phyloP scores from a whole-genome alignment of 2,113 vertebrate species.

The Monarcha castaneiventris region DNA sequence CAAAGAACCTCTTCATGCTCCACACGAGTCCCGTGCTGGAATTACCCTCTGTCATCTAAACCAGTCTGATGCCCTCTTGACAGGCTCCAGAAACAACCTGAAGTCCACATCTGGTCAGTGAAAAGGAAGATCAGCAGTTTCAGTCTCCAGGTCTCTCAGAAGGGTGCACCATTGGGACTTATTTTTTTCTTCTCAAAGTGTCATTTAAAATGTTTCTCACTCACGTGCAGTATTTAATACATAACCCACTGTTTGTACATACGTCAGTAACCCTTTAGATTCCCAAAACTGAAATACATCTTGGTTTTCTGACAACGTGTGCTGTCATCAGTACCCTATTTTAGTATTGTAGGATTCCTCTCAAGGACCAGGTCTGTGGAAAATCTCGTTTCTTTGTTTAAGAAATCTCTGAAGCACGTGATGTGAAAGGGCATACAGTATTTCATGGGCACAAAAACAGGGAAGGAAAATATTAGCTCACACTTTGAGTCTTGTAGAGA shows the following conservation, averaged over 20 bases:
- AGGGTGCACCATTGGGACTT: not conserved
- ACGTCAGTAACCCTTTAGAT: not conserved
- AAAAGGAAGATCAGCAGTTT: not conserved
- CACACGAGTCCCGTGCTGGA: not conserved
- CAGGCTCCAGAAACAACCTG: not conserved
- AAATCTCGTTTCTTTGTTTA: conserved; percentile 1
- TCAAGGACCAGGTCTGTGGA: not conserved
- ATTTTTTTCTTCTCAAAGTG: not conserved
- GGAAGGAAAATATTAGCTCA: not conserved
- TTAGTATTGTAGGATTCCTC: not conserved
- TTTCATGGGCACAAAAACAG: not conserved
- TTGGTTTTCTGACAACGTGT: not conserved
- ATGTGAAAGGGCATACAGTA: not conserved
- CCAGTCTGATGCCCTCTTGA: not conserved
- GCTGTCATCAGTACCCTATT: not conserved
- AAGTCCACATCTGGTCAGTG: not conserved
- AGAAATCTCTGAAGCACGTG: not conserved
- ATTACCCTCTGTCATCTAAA: not conserved
- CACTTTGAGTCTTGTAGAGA: not conserved
- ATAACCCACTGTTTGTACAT: not conserved
- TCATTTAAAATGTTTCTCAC: not conserved
- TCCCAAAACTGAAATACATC: not conserved
- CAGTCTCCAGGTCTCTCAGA: not conserved
- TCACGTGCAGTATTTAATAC: fast-evolving
- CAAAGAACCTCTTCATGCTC: not conserved